Base-by-base conservation (phyloP, 2,797 vertebrate species). In the Acanthis flammea region DNA sequence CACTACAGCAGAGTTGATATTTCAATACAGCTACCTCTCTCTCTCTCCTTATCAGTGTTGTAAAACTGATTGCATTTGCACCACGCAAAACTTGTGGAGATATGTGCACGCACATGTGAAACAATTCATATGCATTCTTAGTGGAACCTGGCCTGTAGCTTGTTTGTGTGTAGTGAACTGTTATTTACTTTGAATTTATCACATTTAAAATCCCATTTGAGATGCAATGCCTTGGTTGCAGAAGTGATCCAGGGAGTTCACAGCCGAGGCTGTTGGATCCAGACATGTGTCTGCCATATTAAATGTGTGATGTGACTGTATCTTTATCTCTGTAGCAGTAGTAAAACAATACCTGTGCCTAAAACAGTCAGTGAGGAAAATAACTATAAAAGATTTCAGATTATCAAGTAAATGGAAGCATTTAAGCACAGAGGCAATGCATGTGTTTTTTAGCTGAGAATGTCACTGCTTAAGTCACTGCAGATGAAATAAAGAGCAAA, bases 171-270 rank as follows among this genome's bases (percentile, higher is more conserved):
- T 84, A 92, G 65, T 63, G 54, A 96, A 83, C 17, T 33, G 12
- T 28, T 91, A 61, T 27, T 95, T 92, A 77, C 86, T 95, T 94
- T 93, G 72, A 92, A 77, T 95, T 88, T 33, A 58, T 53, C 9
- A 60, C 42, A 86, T 89, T 80, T 91, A 85, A 96, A 96, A 94
- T 19, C 11, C 37, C 18, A 30, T 60, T 81, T 96, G 58, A 81
- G 21, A 89, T 81, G 83, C 45, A 92, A 19, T 72, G n/a, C 31
- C 62, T 66, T 86, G 31, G 74, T 94, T 90, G 78, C 39, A 88
- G 85, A 90, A 94, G 61, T 90, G 88, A 92, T 73, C 55, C 35
- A 82, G 19, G 61, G 82, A 78, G 25, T 25, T 88, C 7, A 31
- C 50, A 92, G 57, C 24, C 6, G 33, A 66, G 68, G 33, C 31